phyloP scores from a whole-genome alignment of 2,888 invertebrate species.

The Xylophagus ater region DNA sequence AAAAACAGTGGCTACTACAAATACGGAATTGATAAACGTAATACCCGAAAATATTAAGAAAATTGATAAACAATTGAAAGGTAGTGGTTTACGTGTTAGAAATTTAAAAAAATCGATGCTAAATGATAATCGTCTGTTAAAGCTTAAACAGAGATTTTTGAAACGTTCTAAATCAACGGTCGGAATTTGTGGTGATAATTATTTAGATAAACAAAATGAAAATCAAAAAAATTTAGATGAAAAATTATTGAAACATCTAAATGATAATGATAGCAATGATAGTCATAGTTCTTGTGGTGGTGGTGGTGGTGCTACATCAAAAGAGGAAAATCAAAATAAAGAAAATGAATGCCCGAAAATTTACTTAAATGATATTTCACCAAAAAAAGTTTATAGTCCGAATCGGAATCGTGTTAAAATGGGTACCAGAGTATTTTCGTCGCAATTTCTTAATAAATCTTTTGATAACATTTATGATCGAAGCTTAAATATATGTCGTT shows the following conservation, averaged over 20 bases:
- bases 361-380: constrained; percentile 10
- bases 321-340: constrained; percentile 52
- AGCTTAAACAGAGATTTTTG: constrained; percentile 19
- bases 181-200: background rate
- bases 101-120: constrained; percentile 22
- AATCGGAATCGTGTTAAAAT: constrained; percentile 59
- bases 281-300: constrained; percentile 13
- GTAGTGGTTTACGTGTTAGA: constrained; percentile 16
- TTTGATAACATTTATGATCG: constrained; percentile 20
- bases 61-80: constrained; percentile 19
- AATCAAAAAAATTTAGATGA: background rate
- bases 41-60: constrained; percentile 15
- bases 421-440: constrained; percentile 55
- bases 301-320: constrained; percentile 12
- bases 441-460: constrained; percentile 21
- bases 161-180: constrained; percentile 20
- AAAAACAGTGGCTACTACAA: background rate
- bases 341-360: constrained; percentile 52
- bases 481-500: constrained; percentile 12
- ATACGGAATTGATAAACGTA: background rate
- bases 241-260: background rate
- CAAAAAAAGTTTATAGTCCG: constrained; percentile 35
- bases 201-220: background rate
- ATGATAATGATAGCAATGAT: constrained; percentile 12
- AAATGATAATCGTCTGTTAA: constrained; percentile 20